Conservation (phyloP, 35 echinoderm and acorn worm species). For the Ophioderma brevispina region DNA sequence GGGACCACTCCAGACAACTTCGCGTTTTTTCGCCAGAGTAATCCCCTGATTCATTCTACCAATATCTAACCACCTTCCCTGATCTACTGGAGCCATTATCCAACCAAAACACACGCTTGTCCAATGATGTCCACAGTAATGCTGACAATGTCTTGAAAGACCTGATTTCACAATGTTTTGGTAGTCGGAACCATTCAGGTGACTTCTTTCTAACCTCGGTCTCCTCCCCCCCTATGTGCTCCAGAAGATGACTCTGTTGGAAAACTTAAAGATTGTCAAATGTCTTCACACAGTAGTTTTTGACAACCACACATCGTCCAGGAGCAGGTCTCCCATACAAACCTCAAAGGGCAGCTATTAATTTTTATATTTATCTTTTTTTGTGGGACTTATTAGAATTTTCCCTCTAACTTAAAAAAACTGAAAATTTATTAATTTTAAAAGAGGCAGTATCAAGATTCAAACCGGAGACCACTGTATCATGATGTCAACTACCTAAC, state of each 20-base stretch:
- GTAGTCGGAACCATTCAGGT: slow-evolving; percentile 50
- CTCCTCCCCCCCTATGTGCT: slow-evolving; percentile 59
- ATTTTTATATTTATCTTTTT: too few species aligned
- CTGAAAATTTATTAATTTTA: too few species aligned
- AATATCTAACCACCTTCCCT: too few species aligned
- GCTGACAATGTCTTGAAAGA: slow-evolving; percentile 41
- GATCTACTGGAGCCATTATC: slow-evolving; percentile 55
- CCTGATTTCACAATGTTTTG: slow-evolving; percentile 28
- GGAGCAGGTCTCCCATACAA: too few species aligned
- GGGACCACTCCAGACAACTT: slow-evolving; percentile 26
- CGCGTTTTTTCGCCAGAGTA: slow-evolving; percentile 60
- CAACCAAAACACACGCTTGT: slow-evolving; percentile 85
- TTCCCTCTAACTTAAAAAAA: too few species aligned
- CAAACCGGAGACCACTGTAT: too few species aligned
- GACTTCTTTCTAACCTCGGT: slow-evolving; percentile 48
- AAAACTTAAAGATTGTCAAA: not conserved
- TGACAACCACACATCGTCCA: too few species aligned
- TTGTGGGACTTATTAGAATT: too few species aligned
- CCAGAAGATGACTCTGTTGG: slow-evolving; percentile 68
- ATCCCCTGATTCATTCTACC: slow-evolving; percentile 74
- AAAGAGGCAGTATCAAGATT: too few species aligned
- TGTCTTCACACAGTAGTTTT: too few species aligned
- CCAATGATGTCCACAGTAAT: slow-evolving; percentile 76
- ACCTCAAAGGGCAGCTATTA: too few species aligned
- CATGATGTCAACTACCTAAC: too few species aligned